A percentile compares a stretch with the other conserved stretches of the same genome.
These are phyloP conservation scores for Entomyzon cyanotis DNA, from an alignment of 2,113 vertebrate species.

Conservation along the genomic window DNA sequence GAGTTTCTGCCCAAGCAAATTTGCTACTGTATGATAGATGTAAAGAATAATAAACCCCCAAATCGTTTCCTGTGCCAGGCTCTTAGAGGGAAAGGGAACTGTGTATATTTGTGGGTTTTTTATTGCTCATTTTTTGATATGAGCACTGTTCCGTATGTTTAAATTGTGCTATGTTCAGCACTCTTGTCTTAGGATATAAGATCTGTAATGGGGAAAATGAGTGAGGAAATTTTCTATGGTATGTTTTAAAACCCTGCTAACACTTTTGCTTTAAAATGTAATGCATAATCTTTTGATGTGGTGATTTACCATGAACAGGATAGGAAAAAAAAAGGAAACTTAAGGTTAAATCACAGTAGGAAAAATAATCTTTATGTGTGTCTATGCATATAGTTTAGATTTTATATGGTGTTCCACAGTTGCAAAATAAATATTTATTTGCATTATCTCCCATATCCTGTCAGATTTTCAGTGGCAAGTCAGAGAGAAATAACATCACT, in stretches of 20 bases:
- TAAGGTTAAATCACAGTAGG: background rate
- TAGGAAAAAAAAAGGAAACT: background rate
- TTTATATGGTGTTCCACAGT: background rate
- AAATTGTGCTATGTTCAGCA: background rate
- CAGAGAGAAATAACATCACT: background rate
- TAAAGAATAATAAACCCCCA: background rate
- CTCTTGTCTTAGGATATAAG: background rate
- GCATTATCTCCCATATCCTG: background rate
- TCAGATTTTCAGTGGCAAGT: background rate
- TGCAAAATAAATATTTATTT: background rate
- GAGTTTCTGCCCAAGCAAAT: background rate
- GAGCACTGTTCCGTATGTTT: background rate
- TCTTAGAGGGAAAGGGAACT: background rate
- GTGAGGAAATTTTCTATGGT: background rate
- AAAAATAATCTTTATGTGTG: background rate
- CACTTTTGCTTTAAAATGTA: background rate
- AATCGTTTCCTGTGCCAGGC: background rate
- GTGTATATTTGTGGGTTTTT: too few relatives aligned
- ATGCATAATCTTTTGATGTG: background rate
- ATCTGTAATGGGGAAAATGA: background rate
- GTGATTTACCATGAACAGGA: background rate
- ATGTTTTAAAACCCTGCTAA: background rate
- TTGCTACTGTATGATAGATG: background rate
- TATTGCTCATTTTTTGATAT: background rate
- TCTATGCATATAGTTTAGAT: background rate